Conservation (phyloP, 2,113 vertebrate genomes). For the Hyperoodon ampullatus region DNA sequence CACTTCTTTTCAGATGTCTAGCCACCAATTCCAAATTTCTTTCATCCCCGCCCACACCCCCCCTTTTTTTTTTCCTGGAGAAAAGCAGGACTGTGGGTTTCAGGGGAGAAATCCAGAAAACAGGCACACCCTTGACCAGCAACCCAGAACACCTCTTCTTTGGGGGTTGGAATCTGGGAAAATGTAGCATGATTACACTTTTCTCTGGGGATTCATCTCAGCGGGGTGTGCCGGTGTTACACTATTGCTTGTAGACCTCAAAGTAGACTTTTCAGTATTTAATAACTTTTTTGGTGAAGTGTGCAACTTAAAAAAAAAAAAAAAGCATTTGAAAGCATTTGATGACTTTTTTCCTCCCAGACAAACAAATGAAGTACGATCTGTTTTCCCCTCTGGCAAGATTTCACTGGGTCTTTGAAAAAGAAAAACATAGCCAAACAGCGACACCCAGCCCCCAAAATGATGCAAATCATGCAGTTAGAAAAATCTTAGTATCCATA, state of each 20-base stretch:
- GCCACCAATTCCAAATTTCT: background rate
- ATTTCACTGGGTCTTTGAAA: constrained; percentile 40
- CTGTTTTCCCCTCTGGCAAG: constrained; percentile 38
- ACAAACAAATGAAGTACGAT: constrained; percentile 51
- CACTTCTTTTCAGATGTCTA: background rate
- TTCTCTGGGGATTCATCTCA: background rate
- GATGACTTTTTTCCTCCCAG: constrained; percentile 18
- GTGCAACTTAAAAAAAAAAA: background rate
- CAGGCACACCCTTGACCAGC: background rate
- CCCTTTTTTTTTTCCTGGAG: background rate
- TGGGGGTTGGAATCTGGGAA: background rate
- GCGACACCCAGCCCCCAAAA: constrained; percentile 70
- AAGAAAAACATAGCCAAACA: constrained; percentile 75
- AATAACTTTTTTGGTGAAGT: constrained; percentile 8
- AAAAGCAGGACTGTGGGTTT: background rate
- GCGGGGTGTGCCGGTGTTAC: background rate
- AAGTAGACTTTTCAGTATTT: background rate
- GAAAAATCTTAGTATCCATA: background rate
- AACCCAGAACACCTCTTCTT: background rate
- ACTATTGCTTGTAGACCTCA: background rate
- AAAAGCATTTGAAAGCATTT: background rate
- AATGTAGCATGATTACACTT: background rate
- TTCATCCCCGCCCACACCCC: background rate
- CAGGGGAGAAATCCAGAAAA: background rate
- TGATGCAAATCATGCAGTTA: background rate